Conservation (phyloP, 2,113 vertebrate genomes). For the Pseudois nayaur region DNA sequence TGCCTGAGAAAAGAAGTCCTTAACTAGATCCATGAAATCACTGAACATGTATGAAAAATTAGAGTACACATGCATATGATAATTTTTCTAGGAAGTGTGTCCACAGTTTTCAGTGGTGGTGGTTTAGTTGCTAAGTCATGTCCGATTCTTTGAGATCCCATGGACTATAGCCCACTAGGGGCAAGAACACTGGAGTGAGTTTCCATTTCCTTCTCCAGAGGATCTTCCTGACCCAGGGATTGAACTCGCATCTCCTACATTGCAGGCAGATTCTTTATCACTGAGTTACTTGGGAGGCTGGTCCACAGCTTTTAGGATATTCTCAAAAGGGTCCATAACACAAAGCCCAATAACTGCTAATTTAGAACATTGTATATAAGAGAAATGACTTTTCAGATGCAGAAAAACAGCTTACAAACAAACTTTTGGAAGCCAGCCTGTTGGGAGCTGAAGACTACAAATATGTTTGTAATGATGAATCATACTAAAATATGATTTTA, state of each 20-base stretch:
- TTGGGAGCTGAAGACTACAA: conserved; percentile 33
- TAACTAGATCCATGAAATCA: not conserved
- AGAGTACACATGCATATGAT: not conserved
- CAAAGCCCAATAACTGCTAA: conserved; percentile 5
- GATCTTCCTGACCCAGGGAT: not conserved
- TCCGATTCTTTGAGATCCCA: not conserved
- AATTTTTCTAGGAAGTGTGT: not conserved
- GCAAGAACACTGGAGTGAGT: not conserved
- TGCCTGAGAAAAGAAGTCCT: not conserved
- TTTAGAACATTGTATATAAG: conserved; percentile 62
- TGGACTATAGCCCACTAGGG: not conserved
- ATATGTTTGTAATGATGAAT: conserved; percentile 32
- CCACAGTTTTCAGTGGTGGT: not conserved
- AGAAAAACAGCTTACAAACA: conserved; percentile 49
- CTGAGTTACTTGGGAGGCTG: not conserved
- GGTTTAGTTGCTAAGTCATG: not conserved
- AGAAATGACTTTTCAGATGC: conserved; percentile 29
- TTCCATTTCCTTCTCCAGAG: not conserved
- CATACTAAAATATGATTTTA: not conserved
- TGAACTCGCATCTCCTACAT: fast-evolving
- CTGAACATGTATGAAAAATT: not conserved
- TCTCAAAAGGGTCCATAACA: conserved; percentile 7
- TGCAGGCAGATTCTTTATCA: not conserved
- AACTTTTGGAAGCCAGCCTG: conserved; percentile 44
- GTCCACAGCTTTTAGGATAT: not conserved